Evolutionary conservation across 2,888 invertebrate genomes (phyloP), one percentile per base, ranked within the genome.

Genomic region (Eupithecia subumbrata): DNA sequence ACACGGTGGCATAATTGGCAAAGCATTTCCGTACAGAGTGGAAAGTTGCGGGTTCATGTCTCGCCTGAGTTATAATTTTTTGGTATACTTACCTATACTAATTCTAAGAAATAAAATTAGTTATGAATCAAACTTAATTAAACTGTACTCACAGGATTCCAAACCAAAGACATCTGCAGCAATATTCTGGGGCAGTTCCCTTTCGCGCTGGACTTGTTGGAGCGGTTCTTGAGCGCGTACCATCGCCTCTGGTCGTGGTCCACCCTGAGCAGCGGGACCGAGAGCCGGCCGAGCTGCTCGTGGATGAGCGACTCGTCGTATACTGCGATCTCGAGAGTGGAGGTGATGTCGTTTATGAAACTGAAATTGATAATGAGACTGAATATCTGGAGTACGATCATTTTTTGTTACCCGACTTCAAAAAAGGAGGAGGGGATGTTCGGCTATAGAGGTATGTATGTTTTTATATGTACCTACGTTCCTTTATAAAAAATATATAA

Each of bases 141-240:
- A 67, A 11, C n/a, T 30, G 37, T 72, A 83, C 84, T 89, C 85
- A 95, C 94, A 84, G 94, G 94, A 82, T 95, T 94, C 94, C 94
- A 95, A 25, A 86, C 91, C 8, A 94, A 82, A 18, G 92, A 90
- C 92, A 94, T 94, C 84, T 94, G 92, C 76, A 95, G 78, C 56
- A 91, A 84, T 78, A 95, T 89, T 79, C 92, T 88, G 0, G 94
- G 92, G 34, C 91, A 91, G 82, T 91, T 91, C 7, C 93, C 93
- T 78, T 88, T 91, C 0, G 91, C 91, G 45, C 86, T 87, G 30
- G 87, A 81, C 74, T 90, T 92, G 77, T 90, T 90, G 9, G 91
- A 86, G 72, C 91, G 85, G 80, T 92, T 88, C 75, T 92, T 93
- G 2, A 95, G 84, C 2, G 92, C 92, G 79, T 92, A 94, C 94